These are phyloP conservation scores for Nasonia giraulti DNA, from an alignment of 1,140 invertebrate species.

Conservation along the genomic window DNA sequence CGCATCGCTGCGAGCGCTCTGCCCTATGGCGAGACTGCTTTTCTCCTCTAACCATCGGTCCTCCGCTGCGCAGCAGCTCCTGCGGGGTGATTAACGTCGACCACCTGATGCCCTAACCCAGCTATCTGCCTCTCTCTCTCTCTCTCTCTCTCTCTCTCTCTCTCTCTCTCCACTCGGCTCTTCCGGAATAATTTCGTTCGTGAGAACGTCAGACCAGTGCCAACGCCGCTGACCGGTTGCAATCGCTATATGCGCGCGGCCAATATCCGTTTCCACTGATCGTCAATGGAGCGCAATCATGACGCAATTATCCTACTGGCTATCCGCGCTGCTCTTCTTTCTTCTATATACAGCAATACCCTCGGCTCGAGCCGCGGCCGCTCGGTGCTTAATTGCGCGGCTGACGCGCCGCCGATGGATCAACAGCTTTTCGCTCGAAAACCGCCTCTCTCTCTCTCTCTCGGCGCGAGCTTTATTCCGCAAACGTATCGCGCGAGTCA, in stretches of 20 bases:
- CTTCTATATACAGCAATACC: background rate
- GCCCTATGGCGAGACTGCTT: slow-evolving; percentile 21
- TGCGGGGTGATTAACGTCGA: slow-evolving; percentile 57
- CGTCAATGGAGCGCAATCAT: slow-evolving; percentile 41
- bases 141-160: slow-evolving; percentile 14
- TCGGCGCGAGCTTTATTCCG: background rate
- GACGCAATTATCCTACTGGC: slow-evolving; percentile 33
- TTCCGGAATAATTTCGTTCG: slow-evolving; percentile 59
- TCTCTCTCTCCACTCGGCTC: slow-evolving; percentile 33
- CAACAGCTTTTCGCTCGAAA: background rate
- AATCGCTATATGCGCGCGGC: background rate
- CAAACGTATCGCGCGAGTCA: background rate
- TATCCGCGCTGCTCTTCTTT: background rate
- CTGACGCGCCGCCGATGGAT: background rate
- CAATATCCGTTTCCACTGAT: slow-evolving; percentile 33
- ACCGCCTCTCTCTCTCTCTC: background rate
- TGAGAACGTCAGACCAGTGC: slow-evolving; percentile 51
- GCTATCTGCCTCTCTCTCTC: slow-evolving; percentile 40
- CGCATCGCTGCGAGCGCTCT: slow-evolving; percentile 20
- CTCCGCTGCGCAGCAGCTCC: slow-evolving; percentile 24
- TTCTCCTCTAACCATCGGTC: slow-evolving; percentile 50
- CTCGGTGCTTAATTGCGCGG: background rate
- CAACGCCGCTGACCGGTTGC: background rate
- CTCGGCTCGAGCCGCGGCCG: background rate
- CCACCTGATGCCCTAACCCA: slow-evolving; percentile 56